Evolutionary conservation across 2,888 invertebrate genomes (phyloP).

Genomic region (Melinaea menophilus): DNA sequence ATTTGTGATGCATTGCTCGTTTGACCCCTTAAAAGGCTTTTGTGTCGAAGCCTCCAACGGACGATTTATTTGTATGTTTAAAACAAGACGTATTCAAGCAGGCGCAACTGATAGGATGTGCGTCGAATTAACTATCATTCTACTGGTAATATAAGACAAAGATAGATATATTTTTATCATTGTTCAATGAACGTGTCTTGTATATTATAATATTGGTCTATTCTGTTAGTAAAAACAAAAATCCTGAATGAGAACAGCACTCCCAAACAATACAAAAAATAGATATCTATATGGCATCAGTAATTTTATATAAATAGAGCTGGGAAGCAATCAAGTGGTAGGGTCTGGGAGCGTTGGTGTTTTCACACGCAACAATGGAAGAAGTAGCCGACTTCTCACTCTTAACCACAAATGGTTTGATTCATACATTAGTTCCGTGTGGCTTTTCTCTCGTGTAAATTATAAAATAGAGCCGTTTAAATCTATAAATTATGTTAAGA

Average conservation of each 20-base stretch:
- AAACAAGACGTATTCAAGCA: constrained; percentile 47
- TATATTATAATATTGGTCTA: constrained; percentile 16
- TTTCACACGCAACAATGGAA: constrained; percentile 43
- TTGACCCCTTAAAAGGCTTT: constrained; percentile 46
- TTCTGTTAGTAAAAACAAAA: neutral
- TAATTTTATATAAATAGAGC: constrained; percentile 2
- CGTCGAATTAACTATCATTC: constrained; percentile 57
- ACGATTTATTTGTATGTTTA: constrained; percentile 62
- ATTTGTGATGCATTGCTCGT: constrained; percentile 44
- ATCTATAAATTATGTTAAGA: neutral
- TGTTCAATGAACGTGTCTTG: constrained; percentile 38
- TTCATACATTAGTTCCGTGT: constrained; percentile 11
- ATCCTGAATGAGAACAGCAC: constrained; percentile 1
- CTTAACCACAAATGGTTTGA: constrained; percentile 19
- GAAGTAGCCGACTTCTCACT: constrained; percentile 45
- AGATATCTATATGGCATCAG: constrained; percentile 5
- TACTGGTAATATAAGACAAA: constrained; percentile 35
- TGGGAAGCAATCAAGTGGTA: constrained; percentile 30
- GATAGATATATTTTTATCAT: constrained; percentile 31
- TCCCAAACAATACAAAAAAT: neutral
- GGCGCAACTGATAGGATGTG: constrained; percentile 37
- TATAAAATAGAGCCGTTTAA: neutral
- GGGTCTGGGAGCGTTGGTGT: constrained; percentile 41
- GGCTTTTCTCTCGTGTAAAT: neutral
- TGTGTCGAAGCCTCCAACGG: constrained; percentile 52